phyloP scores from a whole-genome alignment of 2,113 vertebrate genomes.

The Pseudorectes ferrugineus region DNA sequence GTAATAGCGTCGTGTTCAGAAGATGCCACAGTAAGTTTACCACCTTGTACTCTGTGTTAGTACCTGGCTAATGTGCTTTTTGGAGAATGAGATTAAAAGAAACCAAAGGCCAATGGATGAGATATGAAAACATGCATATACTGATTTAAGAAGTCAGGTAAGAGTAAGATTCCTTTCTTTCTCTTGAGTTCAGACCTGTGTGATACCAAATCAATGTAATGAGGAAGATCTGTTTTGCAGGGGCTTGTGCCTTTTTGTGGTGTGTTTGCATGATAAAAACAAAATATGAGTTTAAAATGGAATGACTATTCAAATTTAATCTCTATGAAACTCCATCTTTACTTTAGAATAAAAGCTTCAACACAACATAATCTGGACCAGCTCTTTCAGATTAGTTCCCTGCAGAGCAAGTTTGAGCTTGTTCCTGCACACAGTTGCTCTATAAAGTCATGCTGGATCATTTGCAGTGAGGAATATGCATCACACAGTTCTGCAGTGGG shows the following conservation, averaged over 20 bases:
- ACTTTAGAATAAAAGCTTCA: not conserved
- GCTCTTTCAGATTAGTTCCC: not conserved
- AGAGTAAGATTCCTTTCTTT: not conserved
- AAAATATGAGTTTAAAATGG: not conserved
- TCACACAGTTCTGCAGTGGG: not conserved
- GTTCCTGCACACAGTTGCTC: not conserved
- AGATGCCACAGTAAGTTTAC: constrained; percentile 82
- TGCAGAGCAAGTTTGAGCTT: not conserved
- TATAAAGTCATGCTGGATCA: not conserved
- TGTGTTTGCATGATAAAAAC: not conserved
- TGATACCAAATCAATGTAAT: not conserved
- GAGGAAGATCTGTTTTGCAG: not conserved
- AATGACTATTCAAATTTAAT: not conserved
- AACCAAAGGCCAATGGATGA: not conserved
- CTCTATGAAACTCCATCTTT: not conserved
- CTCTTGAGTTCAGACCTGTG: not conserved
- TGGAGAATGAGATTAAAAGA: not conserved
- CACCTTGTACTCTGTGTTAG: not conserved
- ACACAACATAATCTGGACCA: not conserved
- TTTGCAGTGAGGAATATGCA: not conserved
- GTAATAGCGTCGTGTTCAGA: constrained; percentile 92
- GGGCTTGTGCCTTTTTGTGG: not conserved
- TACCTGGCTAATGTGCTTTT: not conserved
- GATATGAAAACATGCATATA: not conserved
- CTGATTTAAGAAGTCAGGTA: not conserved